Base-by-base conservation (phyloP, 1,140 invertebrate species). In the Oryctes rhinoceros region DNA sequence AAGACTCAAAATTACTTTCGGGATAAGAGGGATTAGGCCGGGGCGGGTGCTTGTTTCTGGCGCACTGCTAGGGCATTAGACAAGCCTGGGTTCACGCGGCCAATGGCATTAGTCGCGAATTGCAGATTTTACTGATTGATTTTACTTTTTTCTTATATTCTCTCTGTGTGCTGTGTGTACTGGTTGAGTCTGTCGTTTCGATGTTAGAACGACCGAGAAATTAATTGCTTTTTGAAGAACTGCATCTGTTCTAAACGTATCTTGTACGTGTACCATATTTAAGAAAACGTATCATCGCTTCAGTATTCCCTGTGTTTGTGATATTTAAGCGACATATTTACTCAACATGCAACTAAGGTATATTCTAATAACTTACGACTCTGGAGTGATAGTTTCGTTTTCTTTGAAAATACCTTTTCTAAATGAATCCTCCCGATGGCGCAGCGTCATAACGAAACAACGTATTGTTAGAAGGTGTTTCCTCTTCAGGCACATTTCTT, bases 1-100 rank as follows among this genome's bases (percentile, higher is more conserved):
- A 87, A 87, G 87, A 87, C 87, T 87, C 86, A 87, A 87, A 87
- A 87, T 87, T 87, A 87, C 87, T 87, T 86, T 87, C 87, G 86
- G 87, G 87, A 87, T 87, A 87, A 87, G 87, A 86, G 87, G 86
- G 87, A 86, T 87, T 86, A 87, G 84, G 84, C 85, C 84, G 83
- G 84, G 83, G 83, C 85, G 84, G 82, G 83, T 84, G 86, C 85
- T 86, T 86, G 86, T 87, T 86, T 86, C 86, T 85, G 83, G 83
- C 83, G 83, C 81, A 80, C 83, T 82, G 80, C 82, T 79, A 79
- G 81, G 81, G 84, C 83, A 86, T 86, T 86, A 86, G 85, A 82
- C 84, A 85, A 83, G 85, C 85, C 83, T 83, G 82, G 81, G 81
- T 85, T 85, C 83, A 85, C 84, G 84, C 84, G 82, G 80, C 84